A percentile compares a stretch with the other conserved stretches of the same genome.
Conservation (phyloP, 30 jellyfish, hydroid and myxozoan genomes). For the Clytia hemisphaerica region DNA sequence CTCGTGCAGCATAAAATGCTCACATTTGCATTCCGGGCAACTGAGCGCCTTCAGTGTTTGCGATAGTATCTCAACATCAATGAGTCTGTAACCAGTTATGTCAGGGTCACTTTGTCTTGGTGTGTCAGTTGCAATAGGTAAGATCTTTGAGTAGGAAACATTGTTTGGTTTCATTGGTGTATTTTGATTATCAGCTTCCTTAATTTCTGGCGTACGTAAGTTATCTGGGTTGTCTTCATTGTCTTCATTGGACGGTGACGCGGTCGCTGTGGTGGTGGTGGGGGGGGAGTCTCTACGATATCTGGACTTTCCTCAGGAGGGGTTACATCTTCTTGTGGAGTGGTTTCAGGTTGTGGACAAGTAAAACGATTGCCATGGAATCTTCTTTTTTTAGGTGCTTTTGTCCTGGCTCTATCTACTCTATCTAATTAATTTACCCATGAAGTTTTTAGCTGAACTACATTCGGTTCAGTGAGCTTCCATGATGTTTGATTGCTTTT, state of each 20-base stretch:
- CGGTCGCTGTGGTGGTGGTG: constrained; percentile 7
- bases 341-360: constrained; percentile 2
- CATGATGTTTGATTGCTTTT: too few relatives aligned
- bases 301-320: constrained; percentile 6
- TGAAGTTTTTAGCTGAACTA: too few relatives aligned
- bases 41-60: neutral
- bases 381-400: neutral
- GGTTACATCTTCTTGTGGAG: constrained; percentile 1
- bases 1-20: too few relatives aligned
- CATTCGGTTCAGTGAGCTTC: too few relatives aligned
- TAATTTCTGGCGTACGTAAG: neutral
- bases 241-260: constrained; percentile 6
- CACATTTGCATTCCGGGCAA: too few relatives aligned
- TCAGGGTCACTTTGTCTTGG: constrained; percentile 5
- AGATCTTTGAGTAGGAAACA: neutral
- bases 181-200: neutral
- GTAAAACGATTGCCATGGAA: constrained; percentile 1
- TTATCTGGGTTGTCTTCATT: neutral
- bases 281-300: constrained; percentile 1
- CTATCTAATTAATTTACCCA: too few relatives aligned
- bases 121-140: constrained; percentile 3
- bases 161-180: constrained; percentile 1
- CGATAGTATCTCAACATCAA: neutral
- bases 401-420: too few relatives aligned
- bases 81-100: neutral